phyloP scores from a whole-genome alignment of 1,140 invertebrate species.

The Sitophilus oryzae region DNA sequence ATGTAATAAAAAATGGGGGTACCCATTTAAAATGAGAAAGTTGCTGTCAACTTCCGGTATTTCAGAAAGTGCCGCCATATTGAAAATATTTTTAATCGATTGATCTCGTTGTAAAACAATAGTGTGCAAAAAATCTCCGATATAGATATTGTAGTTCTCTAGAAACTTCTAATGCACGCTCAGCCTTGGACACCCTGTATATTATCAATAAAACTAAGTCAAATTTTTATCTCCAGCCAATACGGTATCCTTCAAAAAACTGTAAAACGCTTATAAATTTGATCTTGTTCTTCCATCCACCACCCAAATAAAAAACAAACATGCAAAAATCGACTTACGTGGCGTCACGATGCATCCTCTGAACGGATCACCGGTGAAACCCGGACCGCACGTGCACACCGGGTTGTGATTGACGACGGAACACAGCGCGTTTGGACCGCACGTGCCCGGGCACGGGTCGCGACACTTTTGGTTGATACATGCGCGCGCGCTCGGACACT shows the following conservation, averaged over 20 bases:
- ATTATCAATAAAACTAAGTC: too few species aligned
- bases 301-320: slow-evolving; percentile 28
- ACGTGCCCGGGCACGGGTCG: slow-evolving; percentile 80
- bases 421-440: slow-evolving; percentile 76
- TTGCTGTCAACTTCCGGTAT: too few species aligned
- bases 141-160: too few species aligned
- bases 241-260: neutral
- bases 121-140: too few species aligned
- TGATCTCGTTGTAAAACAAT: too few species aligned
- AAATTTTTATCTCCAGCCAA: too few species aligned
- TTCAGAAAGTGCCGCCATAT: too few species aligned
- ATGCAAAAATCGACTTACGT: slow-evolving; percentile 47
- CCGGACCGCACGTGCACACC: slow-evolving; percentile 70
- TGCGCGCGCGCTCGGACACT: slow-evolving; percentile 70
- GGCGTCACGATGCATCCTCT: slow-evolving; percentile 59
- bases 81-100: too few species aligned
- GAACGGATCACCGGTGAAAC: slow-evolving; percentile 79
- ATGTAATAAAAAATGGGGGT: too few species aligned
- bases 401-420: slow-evolving; percentile 75
- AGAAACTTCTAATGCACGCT: too few species aligned
- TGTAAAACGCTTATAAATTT: neutral
- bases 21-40: too few species aligned
- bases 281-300: neutral
- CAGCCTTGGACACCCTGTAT: too few species aligned
- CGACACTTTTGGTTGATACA: slow-evolving; percentile 76